Evolutionary conservation across 2,888 invertebrate genomes (phyloP).

Genomic region (Eilema griseolum): DNA sequence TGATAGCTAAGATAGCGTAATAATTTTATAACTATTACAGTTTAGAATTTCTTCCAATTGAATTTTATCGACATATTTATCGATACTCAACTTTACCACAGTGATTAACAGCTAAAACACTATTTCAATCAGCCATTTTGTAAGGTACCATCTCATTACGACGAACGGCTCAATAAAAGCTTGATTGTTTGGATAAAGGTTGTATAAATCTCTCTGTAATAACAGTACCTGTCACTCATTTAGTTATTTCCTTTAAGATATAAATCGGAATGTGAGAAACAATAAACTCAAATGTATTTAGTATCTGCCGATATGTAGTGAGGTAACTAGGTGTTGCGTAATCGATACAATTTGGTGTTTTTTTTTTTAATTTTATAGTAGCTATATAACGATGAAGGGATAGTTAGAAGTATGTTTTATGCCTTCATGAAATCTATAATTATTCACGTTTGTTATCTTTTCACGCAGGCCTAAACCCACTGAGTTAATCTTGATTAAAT

Average conservation of each 20-base stretch:
- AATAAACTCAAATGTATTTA: neutral
- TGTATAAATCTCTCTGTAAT: constrained; percentile 13
- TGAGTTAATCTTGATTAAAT: no score
- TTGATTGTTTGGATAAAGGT: constrained; percentile 37
- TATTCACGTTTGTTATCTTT: no score
- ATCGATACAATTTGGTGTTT: neutral
- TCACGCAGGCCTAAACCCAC: no score
- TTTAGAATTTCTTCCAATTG: neutral
- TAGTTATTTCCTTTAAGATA: constrained; percentile 9
- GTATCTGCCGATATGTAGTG: neutral
- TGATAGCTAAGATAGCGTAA: no score
- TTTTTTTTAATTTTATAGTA: neutral
- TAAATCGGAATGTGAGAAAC: constrained; percentile 4
- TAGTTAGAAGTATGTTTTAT: neutral
- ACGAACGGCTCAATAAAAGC: constrained; percentile 24
- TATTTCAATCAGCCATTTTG: constrained; percentile 28
- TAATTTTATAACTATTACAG: no score
- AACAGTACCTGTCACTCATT: constrained; percentile 27
- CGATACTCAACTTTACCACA: constrained; percentile 11
- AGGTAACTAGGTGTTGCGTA: neutral
- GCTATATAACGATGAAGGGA: neutral
- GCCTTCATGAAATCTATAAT: no score
- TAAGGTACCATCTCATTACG: constrained; percentile 37
- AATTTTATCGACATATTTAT: constrained; percentile 3
- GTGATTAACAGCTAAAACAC: constrained; percentile 44